A percentile compares a stretch with the other conserved stretches of the same genome.
phyloP scores from a whole-genome alignment of 2,113 vertebrate genomes.

The Gulo gulo region DNA sequence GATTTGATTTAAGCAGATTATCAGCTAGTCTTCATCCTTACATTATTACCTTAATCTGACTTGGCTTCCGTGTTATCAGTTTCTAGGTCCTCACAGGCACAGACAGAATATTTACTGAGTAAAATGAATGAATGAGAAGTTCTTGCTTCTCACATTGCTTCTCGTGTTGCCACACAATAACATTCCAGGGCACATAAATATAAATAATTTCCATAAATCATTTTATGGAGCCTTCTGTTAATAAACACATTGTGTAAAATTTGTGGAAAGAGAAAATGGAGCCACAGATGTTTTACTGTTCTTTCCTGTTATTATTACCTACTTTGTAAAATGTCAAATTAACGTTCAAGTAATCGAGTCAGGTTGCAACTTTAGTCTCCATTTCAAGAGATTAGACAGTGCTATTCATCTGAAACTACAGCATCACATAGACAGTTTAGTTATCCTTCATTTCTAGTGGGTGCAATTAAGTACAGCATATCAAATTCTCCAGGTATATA shows the following conservation, averaged over 20 bases:
- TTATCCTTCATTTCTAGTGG: neutral
- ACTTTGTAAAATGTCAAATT: constrained; percentile 19
- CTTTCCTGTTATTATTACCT: neutral
- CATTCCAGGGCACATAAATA: neutral
- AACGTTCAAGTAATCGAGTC: neutral
- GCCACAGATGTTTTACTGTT: neutral
- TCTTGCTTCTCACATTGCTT: neutral
- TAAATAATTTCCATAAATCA: neutral
- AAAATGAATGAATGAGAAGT: neutral
- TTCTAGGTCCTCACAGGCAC: neutral
- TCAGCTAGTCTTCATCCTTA: neutral
- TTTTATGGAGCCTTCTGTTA: neutral
- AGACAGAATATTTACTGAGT: neutral
- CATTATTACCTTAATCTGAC: constrained; percentile 17
- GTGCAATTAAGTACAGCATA: neutral
- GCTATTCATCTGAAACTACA: neutral
- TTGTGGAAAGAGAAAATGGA: neutral
- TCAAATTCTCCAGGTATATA: neutral
- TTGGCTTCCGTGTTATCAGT: neutral
- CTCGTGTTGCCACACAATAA: neutral
- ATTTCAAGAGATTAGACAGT: neutral
- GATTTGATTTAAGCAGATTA: constrained; percentile 68
- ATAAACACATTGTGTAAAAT: neutral
- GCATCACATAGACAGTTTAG: neutral
- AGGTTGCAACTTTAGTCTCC: neutral